Conservation (phyloP, 2,113 vertebrate genomes). For the Phyllostomus discolor region DNA sequence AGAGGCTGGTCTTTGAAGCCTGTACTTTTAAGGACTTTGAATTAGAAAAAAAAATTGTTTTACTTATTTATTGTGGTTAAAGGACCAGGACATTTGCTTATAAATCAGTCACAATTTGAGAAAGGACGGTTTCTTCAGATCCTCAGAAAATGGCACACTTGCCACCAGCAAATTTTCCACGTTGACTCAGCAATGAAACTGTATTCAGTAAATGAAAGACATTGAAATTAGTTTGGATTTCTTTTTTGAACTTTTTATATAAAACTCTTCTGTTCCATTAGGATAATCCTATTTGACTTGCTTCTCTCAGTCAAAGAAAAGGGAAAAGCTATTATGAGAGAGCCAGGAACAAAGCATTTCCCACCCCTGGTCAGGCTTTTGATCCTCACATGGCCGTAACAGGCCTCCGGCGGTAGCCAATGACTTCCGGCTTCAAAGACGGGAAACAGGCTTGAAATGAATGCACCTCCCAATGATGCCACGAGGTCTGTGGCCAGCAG, state of each 20-base stretch:
- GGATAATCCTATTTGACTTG: slow-evolving; percentile 74
- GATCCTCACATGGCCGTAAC: slow-evolving; percentile 53
- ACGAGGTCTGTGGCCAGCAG: not conserved
- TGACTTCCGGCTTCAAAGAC: slow-evolving; percentile 71
- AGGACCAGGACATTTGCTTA: slow-evolving; percentile 49
- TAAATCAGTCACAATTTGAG: slow-evolving; percentile 60
- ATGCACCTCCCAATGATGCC: not conserved
- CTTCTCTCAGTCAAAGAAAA: slow-evolving; percentile 66
- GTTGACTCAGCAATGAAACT: slow-evolving; percentile 48
- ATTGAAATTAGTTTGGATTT: slow-evolving; percentile 53
- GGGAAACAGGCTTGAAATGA: slow-evolving; percentile 41
- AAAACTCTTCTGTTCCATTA: slow-evolving; percentile 73
- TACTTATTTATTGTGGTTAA: slow-evolving; percentile 54
- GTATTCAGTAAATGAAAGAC: slow-evolving; percentile 60
- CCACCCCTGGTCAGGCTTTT: slow-evolving; percentile 49
- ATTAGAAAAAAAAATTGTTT: slow-evolving; percentile 11
- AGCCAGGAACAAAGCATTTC: slow-evolving; percentile 68
- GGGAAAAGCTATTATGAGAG: slow-evolving; percentile 54
- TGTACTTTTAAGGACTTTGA: slow-evolving; percentile 50
- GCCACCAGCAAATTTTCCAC: slow-evolving; percentile 47
- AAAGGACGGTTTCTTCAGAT: slow-evolving; percentile 29
- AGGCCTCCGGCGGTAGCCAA: slow-evolving; percentile 56
- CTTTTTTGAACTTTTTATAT: slow-evolving; percentile 69
- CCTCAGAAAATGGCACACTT: slow-evolving; percentile 36
- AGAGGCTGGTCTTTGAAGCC: slow-evolving; percentile 46